Percentiles rank a stretch among this genome's conserved stretches.
These are phyloP conservation scores for Drosophila pseudoobscura DNA, from an alignment of 1,140 invertebrate species.

Conservation along the genomic window DNA sequence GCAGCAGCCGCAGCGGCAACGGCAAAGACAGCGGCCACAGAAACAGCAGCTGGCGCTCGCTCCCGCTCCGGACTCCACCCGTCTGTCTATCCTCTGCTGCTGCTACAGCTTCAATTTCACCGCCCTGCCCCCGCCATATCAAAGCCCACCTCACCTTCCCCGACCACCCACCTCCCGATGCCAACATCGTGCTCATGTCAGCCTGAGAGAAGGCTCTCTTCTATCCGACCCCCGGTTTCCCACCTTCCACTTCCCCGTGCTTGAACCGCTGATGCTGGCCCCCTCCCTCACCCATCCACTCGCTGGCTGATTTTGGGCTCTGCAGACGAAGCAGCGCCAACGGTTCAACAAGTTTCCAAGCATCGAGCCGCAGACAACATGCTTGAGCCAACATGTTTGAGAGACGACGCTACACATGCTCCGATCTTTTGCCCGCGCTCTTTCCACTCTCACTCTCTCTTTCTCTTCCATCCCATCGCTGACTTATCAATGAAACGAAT, in stretches of 20 bases:
- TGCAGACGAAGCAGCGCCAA: conserved; percentile 40
- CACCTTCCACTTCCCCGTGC: too few relatives aligned
- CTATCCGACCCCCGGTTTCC: too few relatives aligned
- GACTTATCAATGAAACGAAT: neutral
- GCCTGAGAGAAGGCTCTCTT: too few relatives aligned
- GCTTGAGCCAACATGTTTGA: conserved; percentile 22
- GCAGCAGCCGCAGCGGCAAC: conserved; percentile 4
- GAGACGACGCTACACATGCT: neutral
- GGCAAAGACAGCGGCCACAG: conserved; percentile 11
- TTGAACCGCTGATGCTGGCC: neutral
- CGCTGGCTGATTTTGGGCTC: conserved; percentile 1
- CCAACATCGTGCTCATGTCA: too few relatives aligned
- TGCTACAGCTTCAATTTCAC: conserved; percentile 5
- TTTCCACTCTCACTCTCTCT: conserved; percentile 41
- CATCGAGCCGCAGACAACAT: neutral
- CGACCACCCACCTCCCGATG: too few relatives aligned
- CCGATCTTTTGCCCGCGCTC: too few relatives aligned
- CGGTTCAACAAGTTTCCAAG: conserved; percentile 26
- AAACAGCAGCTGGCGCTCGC: neutral
- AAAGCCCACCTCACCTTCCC: neutral
- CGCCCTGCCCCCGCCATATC: neutral
- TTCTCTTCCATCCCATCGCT: conserved; percentile 11
- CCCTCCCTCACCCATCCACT: neutral
- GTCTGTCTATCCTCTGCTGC: neutral
- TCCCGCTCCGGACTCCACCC: conserved; percentile 1